A percentile compares a stretch with the other conserved stretches of the same genome.
Conservation (phyloP, 2,113 vertebrate genomes). For the Lontra canadensis region DNA sequence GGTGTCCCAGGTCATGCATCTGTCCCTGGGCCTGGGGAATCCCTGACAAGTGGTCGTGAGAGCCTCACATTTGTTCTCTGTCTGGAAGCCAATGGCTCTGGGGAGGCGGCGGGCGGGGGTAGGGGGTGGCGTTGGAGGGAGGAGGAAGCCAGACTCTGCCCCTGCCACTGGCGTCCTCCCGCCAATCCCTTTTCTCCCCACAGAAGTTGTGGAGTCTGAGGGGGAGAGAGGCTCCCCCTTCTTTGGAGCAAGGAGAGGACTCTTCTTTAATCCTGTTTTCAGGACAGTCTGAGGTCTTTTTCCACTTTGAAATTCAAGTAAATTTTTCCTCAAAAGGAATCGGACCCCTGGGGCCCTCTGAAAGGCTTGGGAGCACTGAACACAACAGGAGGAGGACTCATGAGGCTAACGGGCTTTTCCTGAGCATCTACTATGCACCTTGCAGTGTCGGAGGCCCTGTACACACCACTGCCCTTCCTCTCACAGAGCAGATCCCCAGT, state of each 20-base stretch:
- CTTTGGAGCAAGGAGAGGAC: background rate
- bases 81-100: background rate
- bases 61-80: background rate
- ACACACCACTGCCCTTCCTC: background rate
- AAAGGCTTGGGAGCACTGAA: background rate
- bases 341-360: background rate
- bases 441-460: background rate
- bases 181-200: too few relatives aligned
- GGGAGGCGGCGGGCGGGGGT: background rate
- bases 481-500: background rate
- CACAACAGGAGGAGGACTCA: background rate
- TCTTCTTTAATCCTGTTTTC: background rate
- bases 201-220: too few relatives aligned
- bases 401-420: background rate
- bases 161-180: background rate
- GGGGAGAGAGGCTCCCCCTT: too few relatives aligned
- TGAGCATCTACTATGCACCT: background rate
- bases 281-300: background rate
- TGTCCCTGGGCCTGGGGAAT: background rate
- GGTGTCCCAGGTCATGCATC: background rate
- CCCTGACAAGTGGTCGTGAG: constrained; percentile 16
- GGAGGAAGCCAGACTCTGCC: background rate
- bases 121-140: too few relatives aligned
- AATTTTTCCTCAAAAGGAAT: background rate
- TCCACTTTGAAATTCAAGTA: background rate